A percentile compares a stretch with the other conserved stretches of the same genome.
Evolutionary conservation across 1,140 invertebrate genomes (phyloP).

Genomic region (Drosophila paulistorum): DNA sequence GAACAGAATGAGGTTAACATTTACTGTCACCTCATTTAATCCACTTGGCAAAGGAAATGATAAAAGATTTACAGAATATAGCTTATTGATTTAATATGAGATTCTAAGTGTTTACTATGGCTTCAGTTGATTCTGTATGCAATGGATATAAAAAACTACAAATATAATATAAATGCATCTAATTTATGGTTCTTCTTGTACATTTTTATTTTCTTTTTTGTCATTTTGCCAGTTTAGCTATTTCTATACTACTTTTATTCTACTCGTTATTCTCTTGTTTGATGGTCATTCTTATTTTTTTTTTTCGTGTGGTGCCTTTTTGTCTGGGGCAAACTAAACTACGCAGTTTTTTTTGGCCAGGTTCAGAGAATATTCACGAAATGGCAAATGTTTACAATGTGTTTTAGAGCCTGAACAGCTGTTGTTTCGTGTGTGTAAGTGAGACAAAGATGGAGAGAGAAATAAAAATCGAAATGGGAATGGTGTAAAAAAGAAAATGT

Average conservation of each 20-base stretch:
- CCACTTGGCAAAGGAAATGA: too few relatives aligned
- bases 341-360: conserved; percentile 7
- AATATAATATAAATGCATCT: neutral
- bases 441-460: neutral
- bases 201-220: neutral
- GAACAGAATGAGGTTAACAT: too few relatives aligned
- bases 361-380: neutral
- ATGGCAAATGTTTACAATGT: neutral
- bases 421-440: conserved; percentile 11
- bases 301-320: conserved; percentile 1
- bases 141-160: neutral
- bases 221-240: conserved; percentile 61
- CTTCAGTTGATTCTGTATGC: too few relatives aligned
- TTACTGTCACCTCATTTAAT: too few relatives aligned
- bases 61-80: too few relatives aligned
- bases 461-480: neutral
- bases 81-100: too few relatives aligned
- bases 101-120: too few relatives aligned
- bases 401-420: conserved; percentile 29
- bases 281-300: neutral
- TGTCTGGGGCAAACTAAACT: conserved; percentile 7
- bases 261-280: conserved; percentile 6
- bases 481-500: neutral
- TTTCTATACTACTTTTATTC: conserved; percentile 13
- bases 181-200: neutral